Evolutionary conservation across 92 coral and sea anemone species (phyloP).

Genomic region (Palythoa grandiflora): DNA sequence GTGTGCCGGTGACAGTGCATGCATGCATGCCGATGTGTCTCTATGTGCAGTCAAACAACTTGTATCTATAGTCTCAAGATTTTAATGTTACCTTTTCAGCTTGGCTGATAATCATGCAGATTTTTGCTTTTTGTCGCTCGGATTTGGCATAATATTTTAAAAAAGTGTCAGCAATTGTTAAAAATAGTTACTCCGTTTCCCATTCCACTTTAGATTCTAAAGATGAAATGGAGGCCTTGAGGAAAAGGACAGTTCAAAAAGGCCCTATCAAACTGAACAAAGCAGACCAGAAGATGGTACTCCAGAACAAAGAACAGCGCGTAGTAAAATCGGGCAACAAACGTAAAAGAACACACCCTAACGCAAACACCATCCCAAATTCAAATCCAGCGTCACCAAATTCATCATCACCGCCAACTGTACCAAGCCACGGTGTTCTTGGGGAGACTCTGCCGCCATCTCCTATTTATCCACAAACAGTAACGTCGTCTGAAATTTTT

Average conservation of each 20-base stretch:
- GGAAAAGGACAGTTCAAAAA: constrained; percentile 11
- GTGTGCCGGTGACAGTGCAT: neutral
- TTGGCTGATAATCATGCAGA: neutral
- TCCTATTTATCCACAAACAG: constrained; percentile 6
- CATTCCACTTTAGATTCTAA: constrained; percentile 3
- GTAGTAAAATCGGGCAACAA: neutral
- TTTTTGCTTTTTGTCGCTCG: neutral
- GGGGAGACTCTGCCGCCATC: constrained; percentile 30
- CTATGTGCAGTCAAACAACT: neutral
- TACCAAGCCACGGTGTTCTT: constrained; percentile 21
- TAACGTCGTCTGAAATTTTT: neutral
- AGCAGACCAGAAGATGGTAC: neutral
- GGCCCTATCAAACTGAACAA: constrained; percentile 10
- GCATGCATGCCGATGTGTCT: neutral
- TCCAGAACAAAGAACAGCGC: neutral
- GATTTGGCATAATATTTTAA: neutral
- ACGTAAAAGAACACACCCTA: constrained; percentile 1
- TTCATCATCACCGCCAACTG: neutral
- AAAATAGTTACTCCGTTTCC: neutral
- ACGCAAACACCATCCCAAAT: constrained; percentile 5
- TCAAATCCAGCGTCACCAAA: constrained; percentile 18
- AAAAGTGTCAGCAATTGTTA: neutral
- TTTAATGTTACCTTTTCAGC: neutral
- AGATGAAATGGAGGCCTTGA: constrained; percentile 3
- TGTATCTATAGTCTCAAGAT: neutral